Percentiles rank a stretch among this genome's conserved stretches.
Evolutionary conservation across 2,888 invertebrate genomes (phyloP).

Genomic region (Patella ulyssiponensis): DNA sequence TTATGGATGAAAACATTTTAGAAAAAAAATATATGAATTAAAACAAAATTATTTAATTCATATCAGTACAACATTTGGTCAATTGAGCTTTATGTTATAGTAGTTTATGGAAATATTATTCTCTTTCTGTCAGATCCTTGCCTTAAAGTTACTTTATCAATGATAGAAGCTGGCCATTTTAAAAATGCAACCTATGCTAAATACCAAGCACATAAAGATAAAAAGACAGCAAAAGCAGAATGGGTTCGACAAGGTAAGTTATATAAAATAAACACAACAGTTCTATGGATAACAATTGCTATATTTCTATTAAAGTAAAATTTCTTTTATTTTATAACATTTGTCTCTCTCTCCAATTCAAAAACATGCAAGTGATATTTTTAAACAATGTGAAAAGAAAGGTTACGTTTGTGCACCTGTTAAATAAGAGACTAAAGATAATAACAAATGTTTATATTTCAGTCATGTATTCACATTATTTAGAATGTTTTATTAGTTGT

Average conservation of each 20-base stretch:
- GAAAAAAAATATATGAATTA: too few species aligned
- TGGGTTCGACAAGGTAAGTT: constrained; percentile 70
- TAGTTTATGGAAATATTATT: background rate
- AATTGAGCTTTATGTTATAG: background rate
- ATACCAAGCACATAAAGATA: constrained; percentile 62
- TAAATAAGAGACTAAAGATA: too few species aligned
- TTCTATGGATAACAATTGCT: too few species aligned
- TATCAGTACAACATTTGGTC: background rate
- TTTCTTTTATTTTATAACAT: too few species aligned
- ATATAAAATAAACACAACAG: too few species aligned
- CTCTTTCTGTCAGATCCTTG: constrained; percentile 57
- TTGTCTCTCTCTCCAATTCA: too few species aligned
- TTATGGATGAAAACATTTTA: too few species aligned
- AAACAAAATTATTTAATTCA: too few species aligned
- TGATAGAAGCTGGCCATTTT: constrained; percentile 59
- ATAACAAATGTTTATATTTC: constrained; percentile 25
- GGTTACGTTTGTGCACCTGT: too few species aligned
- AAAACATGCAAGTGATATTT: too few species aligned
- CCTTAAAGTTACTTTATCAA: constrained; percentile 61
- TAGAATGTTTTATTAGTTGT: constrained; percentile 72
- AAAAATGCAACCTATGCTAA: constrained; percentile 67
- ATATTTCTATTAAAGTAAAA: too few species aligned
- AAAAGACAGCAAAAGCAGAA: constrained; percentile 48
- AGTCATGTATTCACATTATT: constrained; percentile 69
- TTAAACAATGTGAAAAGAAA: too few species aligned